These are phyloP conservation scores for Dinocampus coccinellae DNA, from an alignment of 2,888 invertebrate genomes.

Conservation along the genomic window DNA sequence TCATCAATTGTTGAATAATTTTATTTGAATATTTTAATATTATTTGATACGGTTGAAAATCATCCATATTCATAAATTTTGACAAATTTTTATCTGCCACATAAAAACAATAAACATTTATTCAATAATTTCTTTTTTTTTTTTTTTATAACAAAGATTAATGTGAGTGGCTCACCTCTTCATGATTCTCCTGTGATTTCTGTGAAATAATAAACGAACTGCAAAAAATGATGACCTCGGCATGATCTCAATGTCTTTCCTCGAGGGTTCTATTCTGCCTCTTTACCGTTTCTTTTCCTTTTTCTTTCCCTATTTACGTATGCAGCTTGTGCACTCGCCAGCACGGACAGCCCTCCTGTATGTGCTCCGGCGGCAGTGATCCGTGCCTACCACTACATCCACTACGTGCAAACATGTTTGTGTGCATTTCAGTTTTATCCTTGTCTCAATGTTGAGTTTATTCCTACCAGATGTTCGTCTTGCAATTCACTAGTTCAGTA, in stretches of 20 bases:
- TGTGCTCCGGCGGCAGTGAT: constrained; percentile 6
- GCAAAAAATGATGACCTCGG: neutral
- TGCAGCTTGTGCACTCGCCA: constrained; percentile 24
- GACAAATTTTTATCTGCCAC: neutral
- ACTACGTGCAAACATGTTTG: constrained; percentile 17
- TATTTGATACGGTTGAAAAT: neutral
- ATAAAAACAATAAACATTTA: too few species aligned
- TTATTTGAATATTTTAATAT: constrained; percentile 4
- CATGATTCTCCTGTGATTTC: neutral
- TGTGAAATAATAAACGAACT: neutral
- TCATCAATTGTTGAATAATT: neutral
- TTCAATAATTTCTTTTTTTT: too few species aligned
- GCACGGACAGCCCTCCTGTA: neutral
- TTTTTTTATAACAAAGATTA: too few species aligned
- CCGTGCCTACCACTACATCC: neutral
- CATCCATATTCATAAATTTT: neutral
- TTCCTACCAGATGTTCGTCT: constrained; percentile 57
- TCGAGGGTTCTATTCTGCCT: constrained; percentile 3
- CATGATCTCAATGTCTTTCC: neutral
- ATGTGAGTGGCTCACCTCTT: too few species aligned
- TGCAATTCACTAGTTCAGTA: constrained; percentile 63
- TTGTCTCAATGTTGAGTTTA: constrained; percentile 54
- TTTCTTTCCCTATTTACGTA: constrained; percentile 23
- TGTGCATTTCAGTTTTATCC: constrained; percentile 30
- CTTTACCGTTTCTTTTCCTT: constrained; percentile 3